Conservation (phyloP, 2,113 vertebrate species). For the Haemorhous mexicanus region DNA sequence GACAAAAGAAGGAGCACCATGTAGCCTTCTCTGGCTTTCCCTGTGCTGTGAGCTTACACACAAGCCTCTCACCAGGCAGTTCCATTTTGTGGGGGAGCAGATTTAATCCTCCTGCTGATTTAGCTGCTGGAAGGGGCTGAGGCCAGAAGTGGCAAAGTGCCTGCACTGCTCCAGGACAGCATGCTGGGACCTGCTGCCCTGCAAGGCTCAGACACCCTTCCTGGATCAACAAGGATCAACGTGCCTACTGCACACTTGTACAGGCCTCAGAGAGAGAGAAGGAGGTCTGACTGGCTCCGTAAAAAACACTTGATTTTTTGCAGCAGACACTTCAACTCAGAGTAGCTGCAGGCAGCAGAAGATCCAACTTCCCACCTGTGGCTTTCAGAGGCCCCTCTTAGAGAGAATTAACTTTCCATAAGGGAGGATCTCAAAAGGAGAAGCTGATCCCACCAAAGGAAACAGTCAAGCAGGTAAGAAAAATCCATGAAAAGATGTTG, state of each 20-base stretch:
- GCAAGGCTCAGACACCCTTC: background rate
- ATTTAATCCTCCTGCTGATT: background rate
- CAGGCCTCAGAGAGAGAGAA: rapidly evolving
- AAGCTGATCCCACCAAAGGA: background rate
- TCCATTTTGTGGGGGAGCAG: background rate
- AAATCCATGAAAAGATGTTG: background rate
- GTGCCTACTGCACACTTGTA: background rate
- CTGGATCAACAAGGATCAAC: background rate
- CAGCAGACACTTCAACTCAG: background rate
- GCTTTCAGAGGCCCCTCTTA: background rate
- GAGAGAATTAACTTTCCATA: background rate
- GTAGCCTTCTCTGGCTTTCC: background rate
- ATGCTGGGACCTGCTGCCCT: background rate
- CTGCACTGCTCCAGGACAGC: background rate
- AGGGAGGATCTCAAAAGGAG: background rate
- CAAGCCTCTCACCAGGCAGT: background rate
- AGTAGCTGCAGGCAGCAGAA: background rate
- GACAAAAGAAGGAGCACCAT: background rate
- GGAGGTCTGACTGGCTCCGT: background rate
- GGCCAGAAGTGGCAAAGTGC: background rate
- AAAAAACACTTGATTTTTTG: background rate
- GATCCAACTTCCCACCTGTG: background rate
- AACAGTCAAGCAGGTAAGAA: background rate
- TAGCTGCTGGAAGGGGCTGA: background rate
- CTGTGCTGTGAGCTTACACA: background rate